phyloP scores from a whole-genome alignment of 2,888 invertebrate genomes.

The Tachina lurida region DNA sequence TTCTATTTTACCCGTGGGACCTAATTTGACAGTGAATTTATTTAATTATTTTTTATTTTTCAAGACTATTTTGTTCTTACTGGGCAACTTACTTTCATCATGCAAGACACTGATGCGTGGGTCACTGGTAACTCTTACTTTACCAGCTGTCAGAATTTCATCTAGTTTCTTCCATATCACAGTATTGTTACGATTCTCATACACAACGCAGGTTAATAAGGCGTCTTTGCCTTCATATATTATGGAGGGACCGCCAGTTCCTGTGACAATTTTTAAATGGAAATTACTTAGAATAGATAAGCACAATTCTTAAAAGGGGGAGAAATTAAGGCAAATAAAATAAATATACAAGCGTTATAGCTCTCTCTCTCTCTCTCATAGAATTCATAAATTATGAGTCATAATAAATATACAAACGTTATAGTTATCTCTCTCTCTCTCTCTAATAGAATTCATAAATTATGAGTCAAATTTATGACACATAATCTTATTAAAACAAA shows the following conservation, averaged over 20 bases:
- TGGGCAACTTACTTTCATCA: conserved; percentile 86
- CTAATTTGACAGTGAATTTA: conserved; percentile 69
- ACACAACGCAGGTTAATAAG: conserved; percentile 91
- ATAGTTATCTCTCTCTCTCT: too few species aligned
- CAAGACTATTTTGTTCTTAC: not conserved
- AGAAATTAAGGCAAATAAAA: too few species aligned
- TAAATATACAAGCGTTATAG: too few species aligned
- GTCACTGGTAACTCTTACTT: conserved; percentile 89
- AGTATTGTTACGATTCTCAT: conserved; percentile 85
- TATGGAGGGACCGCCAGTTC: conserved; percentile 81
- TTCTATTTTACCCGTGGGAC: conserved; percentile 77
- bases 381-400: too few species aligned
- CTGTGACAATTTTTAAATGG: conserved; percentile 70
- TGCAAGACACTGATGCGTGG: conserved; percentile 89
- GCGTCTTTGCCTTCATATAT: conserved; percentile 90
- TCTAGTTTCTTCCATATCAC: conserved; percentile 90
- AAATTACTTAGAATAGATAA: too few species aligned
- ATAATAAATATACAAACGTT: too few species aligned
- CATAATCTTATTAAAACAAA: not conserved
- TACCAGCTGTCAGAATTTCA: conserved; percentile 90
- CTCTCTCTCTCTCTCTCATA: too few species aligned
- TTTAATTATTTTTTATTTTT: not conserved
- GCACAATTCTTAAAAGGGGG: too few species aligned
- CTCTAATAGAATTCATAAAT: too few species aligned
- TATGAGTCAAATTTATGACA: too few species aligned